These are phyloP conservation scores for Melinaea menophilus DNA, from an alignment of 2,888 invertebrate species.

Conservation along the genomic window DNA sequence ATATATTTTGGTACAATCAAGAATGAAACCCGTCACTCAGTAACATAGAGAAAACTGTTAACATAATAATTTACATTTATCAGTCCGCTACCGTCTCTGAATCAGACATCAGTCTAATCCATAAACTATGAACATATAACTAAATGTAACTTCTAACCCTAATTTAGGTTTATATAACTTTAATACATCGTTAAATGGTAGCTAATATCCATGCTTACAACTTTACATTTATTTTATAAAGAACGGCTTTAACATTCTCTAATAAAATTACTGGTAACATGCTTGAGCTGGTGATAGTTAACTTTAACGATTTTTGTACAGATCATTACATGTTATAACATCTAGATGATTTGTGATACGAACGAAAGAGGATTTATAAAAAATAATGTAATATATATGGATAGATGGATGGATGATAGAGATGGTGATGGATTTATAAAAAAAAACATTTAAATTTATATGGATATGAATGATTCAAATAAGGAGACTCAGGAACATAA, in stretches of 20 bases:
- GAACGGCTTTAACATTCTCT: conserved; percentile 10
- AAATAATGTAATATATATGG: no score
- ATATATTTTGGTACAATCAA: no score
- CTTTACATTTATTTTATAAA: conserved; percentile 24
- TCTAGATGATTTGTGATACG: no score
- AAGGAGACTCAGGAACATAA: neutral
- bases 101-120: conserved; percentile 25
- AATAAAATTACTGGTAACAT: conserved; percentile 21
- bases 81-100: conserved; percentile 6
- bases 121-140: conserved; percentile 33
- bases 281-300: no score
- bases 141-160: conserved; percentile 29
- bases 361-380: no score
- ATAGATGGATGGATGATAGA: no score
- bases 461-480: neutral
- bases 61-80: neutral
- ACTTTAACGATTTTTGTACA: no score
- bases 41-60: no score
- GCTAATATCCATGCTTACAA: conserved; percentile 30
- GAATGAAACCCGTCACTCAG: no score
- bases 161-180: conserved; percentile 39
- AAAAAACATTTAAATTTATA: neutral
- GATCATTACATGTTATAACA: no score
- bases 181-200: conserved; percentile 30
- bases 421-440: neutral